phyloP scores from a whole-genome alignment of 2,797 vertebrate species.

The Sitta carolinensis region DNA sequence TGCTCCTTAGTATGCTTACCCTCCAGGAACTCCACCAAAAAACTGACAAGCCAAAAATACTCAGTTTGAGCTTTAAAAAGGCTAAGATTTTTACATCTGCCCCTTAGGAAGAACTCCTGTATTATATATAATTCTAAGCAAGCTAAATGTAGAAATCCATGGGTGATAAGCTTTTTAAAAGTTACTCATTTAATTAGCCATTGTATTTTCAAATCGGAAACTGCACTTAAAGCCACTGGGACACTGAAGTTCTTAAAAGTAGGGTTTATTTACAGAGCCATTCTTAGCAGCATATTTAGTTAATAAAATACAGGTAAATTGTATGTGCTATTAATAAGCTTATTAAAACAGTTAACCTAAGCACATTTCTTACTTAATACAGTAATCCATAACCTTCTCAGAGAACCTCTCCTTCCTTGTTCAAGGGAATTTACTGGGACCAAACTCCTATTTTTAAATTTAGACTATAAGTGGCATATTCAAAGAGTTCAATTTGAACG shows the following conservation, averaged over 20 bases:
- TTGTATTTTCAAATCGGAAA: background rate
- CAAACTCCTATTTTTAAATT: background rate
- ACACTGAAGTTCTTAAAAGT: background rate
- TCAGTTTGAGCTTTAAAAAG: background rate
- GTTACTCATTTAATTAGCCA: background rate
- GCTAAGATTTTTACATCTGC: background rate
- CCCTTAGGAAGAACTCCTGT: background rate
- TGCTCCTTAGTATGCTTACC: background rate
- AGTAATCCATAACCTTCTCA: background rate
- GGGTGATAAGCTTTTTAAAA: background rate
- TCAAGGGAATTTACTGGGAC: background rate
- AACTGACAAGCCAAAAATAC: background rate
- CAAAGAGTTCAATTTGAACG: background rate
- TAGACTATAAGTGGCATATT: background rate
- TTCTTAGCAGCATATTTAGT: background rate
- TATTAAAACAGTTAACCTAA: background rate
- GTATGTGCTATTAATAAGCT: background rate
- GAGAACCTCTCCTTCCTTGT: background rate
- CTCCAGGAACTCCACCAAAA: background rate
- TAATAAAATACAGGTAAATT: background rate
- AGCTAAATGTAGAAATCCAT: background rate
- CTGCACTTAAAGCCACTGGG: background rate
- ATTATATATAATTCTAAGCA: background rate
- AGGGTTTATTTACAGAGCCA: background rate
- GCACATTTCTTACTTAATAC: background rate